phyloP scores from a whole-genome alignment of 2,888 invertebrate genomes.

The Dicycla oo region DNA sequence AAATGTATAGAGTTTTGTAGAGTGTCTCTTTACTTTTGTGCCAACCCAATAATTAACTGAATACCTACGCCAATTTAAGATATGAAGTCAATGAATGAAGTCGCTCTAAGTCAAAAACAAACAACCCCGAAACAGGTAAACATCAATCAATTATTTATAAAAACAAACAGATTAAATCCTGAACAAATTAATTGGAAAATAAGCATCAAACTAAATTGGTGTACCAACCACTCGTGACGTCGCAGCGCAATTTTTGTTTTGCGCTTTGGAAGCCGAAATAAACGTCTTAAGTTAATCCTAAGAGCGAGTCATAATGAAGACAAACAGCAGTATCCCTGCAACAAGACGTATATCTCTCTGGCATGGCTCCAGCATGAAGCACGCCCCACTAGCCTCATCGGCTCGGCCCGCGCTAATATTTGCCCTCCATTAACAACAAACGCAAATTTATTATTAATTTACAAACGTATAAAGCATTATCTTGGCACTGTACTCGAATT shows the following conservation, averaged over 20 bases:
- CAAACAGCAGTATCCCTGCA: conserved; percentile 73
- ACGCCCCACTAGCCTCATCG: conserved; percentile 58
- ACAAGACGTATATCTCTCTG: conserved; percentile 69
- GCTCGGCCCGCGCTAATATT: conserved; percentile 71
- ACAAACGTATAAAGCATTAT: conserved; percentile 64
- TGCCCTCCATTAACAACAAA: conserved; percentile 71
- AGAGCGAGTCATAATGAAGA: conserved; percentile 76
- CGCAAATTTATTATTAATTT: conserved; percentile 71
- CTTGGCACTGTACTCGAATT: conserved; percentile 64
- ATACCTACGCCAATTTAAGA: neutral
- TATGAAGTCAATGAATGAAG: neutral
- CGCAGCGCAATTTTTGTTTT: conserved; percentile 41
- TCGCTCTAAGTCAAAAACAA: neutral
- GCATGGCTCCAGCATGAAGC: conserved; percentile 71
- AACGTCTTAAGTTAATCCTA: conserved; percentile 61
- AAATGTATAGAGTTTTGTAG: no score
- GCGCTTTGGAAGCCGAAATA: conserved; percentile 38
- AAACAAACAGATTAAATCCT: neutral
- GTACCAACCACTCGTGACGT: conserved; percentile 10
- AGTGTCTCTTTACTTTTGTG: no score
- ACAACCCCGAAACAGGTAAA: neutral
- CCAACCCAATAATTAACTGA: no score
- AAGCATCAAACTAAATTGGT: neutral
- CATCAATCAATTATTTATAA: neutral
- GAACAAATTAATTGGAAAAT: neutral